Evolutionary conservation across 1,140 invertebrate species (phyloP).

Genomic region (Cherax quadricarinatus): DNA sequence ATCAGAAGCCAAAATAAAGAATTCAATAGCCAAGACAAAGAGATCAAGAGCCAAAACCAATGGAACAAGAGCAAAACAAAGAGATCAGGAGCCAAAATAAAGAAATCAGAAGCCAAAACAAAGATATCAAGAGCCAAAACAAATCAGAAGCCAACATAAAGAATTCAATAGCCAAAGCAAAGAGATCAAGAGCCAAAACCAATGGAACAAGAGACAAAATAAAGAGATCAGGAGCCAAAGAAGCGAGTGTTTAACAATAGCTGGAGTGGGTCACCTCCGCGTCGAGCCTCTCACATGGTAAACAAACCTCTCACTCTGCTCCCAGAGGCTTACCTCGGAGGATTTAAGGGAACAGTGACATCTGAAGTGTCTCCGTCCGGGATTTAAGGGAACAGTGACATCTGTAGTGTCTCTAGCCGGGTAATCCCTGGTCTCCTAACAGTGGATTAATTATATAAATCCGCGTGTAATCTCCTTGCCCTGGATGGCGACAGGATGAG

Average conservation of each 20-base stretch:
- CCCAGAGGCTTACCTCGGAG: constrained; percentile 25
- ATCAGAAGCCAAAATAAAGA: no score
- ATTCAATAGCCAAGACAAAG: background rate
- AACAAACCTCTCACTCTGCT: constrained; percentile 29
- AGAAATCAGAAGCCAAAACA: no score
- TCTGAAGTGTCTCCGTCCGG: constrained; percentile 19
- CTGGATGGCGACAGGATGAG: background rate
- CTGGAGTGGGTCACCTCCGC: background rate
- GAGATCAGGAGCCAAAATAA: no score
- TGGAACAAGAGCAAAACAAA: background rate
- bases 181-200: background rate
- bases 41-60: background rate
- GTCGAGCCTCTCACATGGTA: background rate
- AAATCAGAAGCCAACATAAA: no score
- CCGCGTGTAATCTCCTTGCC: constrained; percentile 12
- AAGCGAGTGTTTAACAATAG: background rate
- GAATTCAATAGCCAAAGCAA: background rate
- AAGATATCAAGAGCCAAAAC: no score
- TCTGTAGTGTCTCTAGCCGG: constrained; percentile 26
- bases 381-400: constrained; percentile 12
- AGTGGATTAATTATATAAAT: constrained; percentile 39
- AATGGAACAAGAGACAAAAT: background rate
- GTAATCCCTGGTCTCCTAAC: constrained; percentile 45
- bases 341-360: constrained; percentile 12
- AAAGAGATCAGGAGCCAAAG: no score